phyloP scores from a whole-genome alignment of 2,888 invertebrate species.

The Ectemnius cavifrons region DNA sequence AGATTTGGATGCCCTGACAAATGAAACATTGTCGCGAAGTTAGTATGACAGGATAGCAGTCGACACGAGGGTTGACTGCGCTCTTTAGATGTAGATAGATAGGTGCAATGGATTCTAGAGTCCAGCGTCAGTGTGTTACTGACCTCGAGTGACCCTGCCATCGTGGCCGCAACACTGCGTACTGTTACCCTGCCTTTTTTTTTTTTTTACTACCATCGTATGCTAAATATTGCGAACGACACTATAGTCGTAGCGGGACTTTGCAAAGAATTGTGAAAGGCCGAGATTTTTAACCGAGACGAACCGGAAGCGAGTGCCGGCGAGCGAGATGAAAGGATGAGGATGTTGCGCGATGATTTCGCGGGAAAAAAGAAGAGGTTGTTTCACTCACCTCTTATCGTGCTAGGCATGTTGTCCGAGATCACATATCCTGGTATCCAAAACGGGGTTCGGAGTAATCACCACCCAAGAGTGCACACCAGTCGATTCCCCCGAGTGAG shows the following conservation, averaged over 20 bases:
- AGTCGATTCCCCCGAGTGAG: conserved; percentile 28
- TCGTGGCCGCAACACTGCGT: conserved; percentile 70
- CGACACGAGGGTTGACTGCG: too few species aligned
- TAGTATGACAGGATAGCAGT: too few species aligned
- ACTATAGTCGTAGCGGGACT: too few species aligned
- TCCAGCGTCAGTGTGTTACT: conserved; percentile 75
- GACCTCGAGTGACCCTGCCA: conserved; percentile 76
- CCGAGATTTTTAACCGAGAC: too few species aligned
- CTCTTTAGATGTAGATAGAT: conserved; percentile 18
- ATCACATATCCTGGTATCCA: conserved; percentile 76
- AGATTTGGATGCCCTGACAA: too few species aligned
- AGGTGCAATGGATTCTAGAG: conserved; percentile 26
- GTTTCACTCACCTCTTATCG: conserved; percentile 74
- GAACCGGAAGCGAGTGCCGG: too few species aligned
- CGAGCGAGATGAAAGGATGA: too few species aligned
- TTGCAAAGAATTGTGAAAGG: too few species aligned
- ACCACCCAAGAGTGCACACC: conserved; percentile 39
- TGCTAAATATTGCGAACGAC: too few species aligned
- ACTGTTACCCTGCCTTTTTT: conserved; percentile 67
- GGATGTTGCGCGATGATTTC: too few species aligned
- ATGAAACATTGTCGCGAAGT: too few species aligned
- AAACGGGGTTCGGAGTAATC: conserved; percentile 38
- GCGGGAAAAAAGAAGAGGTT: background rate
- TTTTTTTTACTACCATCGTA: too few species aligned
- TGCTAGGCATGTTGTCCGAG: conserved; percentile 76